Base-by-base conservation (phyloP, 2,888 invertebrate species). In the Scaptomyza tumidula region DNA sequence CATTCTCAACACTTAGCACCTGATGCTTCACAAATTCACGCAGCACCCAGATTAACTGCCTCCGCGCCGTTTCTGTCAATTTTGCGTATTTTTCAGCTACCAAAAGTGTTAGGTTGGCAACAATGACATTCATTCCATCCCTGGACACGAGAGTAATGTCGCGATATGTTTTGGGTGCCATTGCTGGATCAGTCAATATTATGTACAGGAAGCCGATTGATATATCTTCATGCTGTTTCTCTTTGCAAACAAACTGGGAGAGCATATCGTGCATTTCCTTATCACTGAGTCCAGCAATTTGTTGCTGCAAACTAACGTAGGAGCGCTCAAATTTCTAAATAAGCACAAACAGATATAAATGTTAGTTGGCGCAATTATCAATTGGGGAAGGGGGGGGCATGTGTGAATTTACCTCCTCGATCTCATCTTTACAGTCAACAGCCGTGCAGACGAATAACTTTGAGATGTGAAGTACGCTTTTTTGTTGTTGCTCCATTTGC, bases 201-300 rank as follows among this genome's bases (percentile, higher is more conserved):
- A 95, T 95, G 92, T 97, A 97, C 66, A 99, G 93, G 91, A 99
- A 94, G 56, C 98, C 99, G 77, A 98, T 93, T 58, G 97, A 97
- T 67, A 98, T 96, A 89, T 99, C 98, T 92, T 99, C 98, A 93
- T 98, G 98, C 89, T 96, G 96, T 66, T 92, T 92, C 87, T 96
- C 96, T 92, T 97, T 97, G 90, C 97, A 95, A 75, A 98, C 96
- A 71, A 97, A 96, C 92, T 96, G 97, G 90, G 97, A 97, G 54
- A 98, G 94, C 33, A 96, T 96, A 92, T 98, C 98, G 91, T 98
- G 98, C 86, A 97, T 95, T 93, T 98, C 98, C 90, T 98, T 97
- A 90, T 98, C 98, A 86, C 97, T 97, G 87, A 97, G 94, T 80
- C 97, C 97, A 77, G 94, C 94, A 66, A 95, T 95, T 85, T 97